Evolutionary conservation across 2,113 vertebrate species (phyloP).

Genomic region (Gambusia affinis): DNA sequence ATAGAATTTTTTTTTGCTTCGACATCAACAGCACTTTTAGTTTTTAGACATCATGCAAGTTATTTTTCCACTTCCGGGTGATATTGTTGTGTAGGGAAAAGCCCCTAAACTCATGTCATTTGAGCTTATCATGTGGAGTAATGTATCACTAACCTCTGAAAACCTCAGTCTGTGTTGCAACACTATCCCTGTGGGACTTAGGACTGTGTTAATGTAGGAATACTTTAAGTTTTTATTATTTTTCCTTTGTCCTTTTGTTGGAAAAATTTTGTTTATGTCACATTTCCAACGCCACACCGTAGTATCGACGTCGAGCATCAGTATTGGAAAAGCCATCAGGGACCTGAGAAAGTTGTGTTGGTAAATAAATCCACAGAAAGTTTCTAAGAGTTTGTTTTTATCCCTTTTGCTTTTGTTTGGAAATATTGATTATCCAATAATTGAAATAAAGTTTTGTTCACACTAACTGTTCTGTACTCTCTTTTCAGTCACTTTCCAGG

Average conservation of each 20-base stretch:
- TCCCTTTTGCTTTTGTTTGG: conserved; percentile 76
- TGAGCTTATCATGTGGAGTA: conserved; percentile 54
- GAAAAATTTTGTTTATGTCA: conserved; percentile 56
- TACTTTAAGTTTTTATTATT: conserved; percentile 52
- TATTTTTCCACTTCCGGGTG: conserved; percentile 50
- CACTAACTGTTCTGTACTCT: conserved; percentile 35
- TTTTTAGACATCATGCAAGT: conserved; percentile 34
- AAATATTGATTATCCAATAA: conserved; percentile 70
- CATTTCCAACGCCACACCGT: conserved; percentile 69
- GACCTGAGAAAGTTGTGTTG: conserved; percentile 66
- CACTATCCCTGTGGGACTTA: conserved; percentile 58
- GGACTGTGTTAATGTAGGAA: conserved; percentile 71
- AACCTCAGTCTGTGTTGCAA: conserved; percentile 70
- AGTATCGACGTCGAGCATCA: conserved; percentile 53
- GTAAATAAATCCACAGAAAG: conserved; percentile 66
- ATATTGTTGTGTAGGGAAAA: conserved; percentile 55
- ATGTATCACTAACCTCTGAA: conserved; percentile 66
- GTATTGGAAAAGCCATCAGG: conserved; percentile 65
- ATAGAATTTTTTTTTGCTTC: background rate
- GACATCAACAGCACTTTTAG: conserved; percentile 41
- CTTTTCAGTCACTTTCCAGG: conserved; percentile 2
- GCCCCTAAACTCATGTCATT: conserved; percentile 61
- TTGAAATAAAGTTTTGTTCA: conserved; percentile 82
- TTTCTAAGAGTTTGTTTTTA: conserved; percentile 76
- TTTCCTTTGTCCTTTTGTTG: conserved; percentile 35